Base-by-base conservation (phyloP, 1,140 invertebrate genomes). In the Arion vulgaris region DNA sequence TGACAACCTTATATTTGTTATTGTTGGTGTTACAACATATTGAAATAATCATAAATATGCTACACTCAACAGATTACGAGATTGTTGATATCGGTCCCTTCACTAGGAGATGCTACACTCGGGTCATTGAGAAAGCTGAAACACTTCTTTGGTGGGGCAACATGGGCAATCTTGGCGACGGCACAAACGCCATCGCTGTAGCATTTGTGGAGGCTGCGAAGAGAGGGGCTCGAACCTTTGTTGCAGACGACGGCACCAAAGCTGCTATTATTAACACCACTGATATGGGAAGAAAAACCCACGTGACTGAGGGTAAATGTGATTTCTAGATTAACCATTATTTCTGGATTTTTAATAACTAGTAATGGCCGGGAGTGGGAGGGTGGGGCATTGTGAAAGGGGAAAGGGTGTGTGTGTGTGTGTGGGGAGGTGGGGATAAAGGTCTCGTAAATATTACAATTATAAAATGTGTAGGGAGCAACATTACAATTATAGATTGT, bases 61-160 rank as follows among this genome's bases (percentile, higher is more conserved):
- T n/a, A n/a, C n/a, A n/a, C 5, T 45, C 36, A 36, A 26, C 71
- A 75, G 73, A 51, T 34, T 75, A 28, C 73, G 11, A 75, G 15
- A 51, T 75, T 19, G 73, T 75, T 1, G 73, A 75, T 23, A 75
- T 75, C 1, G 73, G 73, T 5, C 73, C 73, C 1, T 75, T 75
- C 73, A 75, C 73, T 13, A 17, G 73, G n/a, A 51, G 34, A 11
- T 75, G 73, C 45, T 75, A 75, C 28, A 9, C 15, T 13, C 17
- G 28, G 39, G 73, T 75, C 45, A 49, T 75, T 0, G 32, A 39
- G 17, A 4, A 34, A 2, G 73, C 73, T 13, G 28, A 32, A 28
- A 75, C 73, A 15, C 38, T 75, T 15, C 23, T 75, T 0, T 75
- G 73, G 73, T 75, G 73, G 38, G 73, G 73, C 9, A 26, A 49